A percentile compares a stretch with the other conserved stretches of the same genome.
Conservation (phyloP, 2,888 invertebrate species). For the Limnephilus rhombicus region DNA sequence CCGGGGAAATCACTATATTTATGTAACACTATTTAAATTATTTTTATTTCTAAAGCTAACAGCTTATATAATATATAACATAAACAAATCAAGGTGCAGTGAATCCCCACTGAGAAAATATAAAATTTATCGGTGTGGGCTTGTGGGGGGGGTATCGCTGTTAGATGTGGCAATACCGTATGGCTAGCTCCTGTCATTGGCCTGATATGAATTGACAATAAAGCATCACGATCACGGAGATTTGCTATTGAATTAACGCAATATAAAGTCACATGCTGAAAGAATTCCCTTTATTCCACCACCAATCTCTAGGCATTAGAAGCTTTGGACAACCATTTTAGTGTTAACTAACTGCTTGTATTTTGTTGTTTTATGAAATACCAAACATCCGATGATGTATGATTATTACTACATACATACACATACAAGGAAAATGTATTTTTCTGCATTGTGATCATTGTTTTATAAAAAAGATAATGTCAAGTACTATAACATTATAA, state of each 20-base stretch:
- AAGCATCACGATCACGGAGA: neutral
- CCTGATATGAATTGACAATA: neutral
- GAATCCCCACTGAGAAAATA: neutral
- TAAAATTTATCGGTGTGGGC: neutral
- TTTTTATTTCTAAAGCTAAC: neutral
- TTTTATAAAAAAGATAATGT: conserved; percentile 13
- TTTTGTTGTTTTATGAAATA: conserved; percentile 25
- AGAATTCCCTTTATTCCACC: neutral
- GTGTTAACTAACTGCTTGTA: conserved; percentile 6
- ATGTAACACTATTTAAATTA: conserved; percentile 17
- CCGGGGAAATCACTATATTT: conserved; percentile 13
- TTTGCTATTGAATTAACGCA: neutral
- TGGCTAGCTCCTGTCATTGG: neutral
- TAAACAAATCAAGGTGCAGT: neutral
- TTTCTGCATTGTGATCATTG: conserved; percentile 28
- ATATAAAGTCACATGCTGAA: neutral
- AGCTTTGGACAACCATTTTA: conserved; percentile 12
- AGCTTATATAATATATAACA: neutral
- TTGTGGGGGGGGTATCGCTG: neutral
- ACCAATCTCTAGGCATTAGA: neutral
- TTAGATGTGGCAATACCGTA: conserved; percentile 1
- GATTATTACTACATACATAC: neutral
- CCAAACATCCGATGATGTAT: neutral
- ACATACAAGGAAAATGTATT: neutral
- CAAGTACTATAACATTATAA: conserved; percentile 19